phyloP scores from a whole-genome alignment of 2,113 vertebrate species.

The Ceyx cyanopectus region DNA sequence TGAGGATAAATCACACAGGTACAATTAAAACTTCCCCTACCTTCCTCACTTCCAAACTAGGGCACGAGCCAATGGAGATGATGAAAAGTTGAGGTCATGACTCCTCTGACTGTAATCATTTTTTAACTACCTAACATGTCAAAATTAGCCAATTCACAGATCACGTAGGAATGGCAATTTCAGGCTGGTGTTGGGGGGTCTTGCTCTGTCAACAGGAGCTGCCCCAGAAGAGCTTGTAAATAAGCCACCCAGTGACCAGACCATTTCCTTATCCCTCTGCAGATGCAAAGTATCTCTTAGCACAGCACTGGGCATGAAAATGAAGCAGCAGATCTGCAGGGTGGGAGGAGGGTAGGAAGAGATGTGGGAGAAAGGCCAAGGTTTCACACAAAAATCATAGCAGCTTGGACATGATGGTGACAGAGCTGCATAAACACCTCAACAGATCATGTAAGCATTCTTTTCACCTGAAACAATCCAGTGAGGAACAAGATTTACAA shows the following conservation, averaged over 20 bases:
- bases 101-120: slow-evolving; percentile 75
- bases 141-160: slow-evolving; percentile 81
- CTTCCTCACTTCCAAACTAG: slow-evolving; percentile 82
- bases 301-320: slow-evolving; percentile 60
- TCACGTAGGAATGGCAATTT: slow-evolving; percentile 61
- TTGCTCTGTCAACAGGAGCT: slow-evolving; percentile 19
- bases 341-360: background rate
- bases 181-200: slow-evolving; percentile 13
- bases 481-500: background rate
- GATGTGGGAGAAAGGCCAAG: slow-evolving; percentile 34
- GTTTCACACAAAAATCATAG: slow-evolving; percentile 10
- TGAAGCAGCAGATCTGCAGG: slow-evolving; percentile 66
- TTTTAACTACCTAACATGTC: slow-evolving; percentile 78
- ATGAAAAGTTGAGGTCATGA: slow-evolving; percentile 83
- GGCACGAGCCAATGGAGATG: slow-evolving; percentile 78
- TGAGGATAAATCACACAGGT: slow-evolving; percentile 85
- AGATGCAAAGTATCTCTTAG: slow-evolving; percentile 60
- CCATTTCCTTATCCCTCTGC: slow-evolving; percentile 32
- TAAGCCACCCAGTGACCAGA: slow-evolving; percentile 52
- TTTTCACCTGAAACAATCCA: slow-evolving; percentile 60
- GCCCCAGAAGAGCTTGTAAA: slow-evolving; percentile 58
- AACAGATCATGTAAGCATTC: slow-evolving; percentile 27
- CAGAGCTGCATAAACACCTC: background rate
- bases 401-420: background rate
- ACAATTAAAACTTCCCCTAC: slow-evolving; percentile 85